Evolutionary conservation across 1,140 invertebrate species (phyloP).

Genomic region (Charaxes varanes): DNA sequence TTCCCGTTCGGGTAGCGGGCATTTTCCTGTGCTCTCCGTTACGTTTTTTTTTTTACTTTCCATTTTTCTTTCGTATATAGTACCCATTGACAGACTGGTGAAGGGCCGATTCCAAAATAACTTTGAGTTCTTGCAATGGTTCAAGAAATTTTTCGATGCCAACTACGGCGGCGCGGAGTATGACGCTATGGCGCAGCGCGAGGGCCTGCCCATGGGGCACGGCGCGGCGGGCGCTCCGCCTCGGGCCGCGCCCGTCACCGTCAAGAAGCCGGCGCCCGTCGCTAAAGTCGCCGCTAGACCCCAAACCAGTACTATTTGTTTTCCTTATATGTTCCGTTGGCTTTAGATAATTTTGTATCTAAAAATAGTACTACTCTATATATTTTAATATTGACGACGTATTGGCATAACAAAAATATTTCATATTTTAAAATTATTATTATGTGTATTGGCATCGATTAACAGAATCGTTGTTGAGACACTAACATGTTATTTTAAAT

Average conservation of each 20-base stretch:
- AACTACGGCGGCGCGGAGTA: conserved; percentile 98
- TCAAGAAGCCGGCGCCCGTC: conserved; percentile 64
- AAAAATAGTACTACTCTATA: too few species aligned
- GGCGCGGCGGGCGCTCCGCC: conserved; percentile 40
- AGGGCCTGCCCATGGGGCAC: conserved; percentile 61
- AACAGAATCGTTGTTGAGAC: too few species aligned
- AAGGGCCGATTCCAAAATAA: conserved; percentile 99
- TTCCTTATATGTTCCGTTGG: conserved; percentile 33
- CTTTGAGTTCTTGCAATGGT: conserved; percentile 99
- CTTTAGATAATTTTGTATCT: conserved; percentile 10
- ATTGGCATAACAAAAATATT: too few species aligned
- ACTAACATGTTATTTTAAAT: too few species aligned
- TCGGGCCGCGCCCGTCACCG: conserved; percentile 51
- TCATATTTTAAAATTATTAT: too few species aligned
- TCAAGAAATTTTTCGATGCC: conserved; percentile 99
- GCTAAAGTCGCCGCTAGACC: conserved; percentile 73
- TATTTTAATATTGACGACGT: too few species aligned
- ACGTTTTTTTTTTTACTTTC: conserved; percentile 56
- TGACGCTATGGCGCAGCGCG: conserved; percentile 90
- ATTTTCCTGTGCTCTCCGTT: conserved; percentile 26
- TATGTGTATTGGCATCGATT: too few species aligned
- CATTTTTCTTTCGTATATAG: conserved; percentile 85
- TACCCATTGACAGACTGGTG: conserved; percentile 97
- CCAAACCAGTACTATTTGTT: conserved; percentile 75
- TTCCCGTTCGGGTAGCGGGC: conserved; percentile 20